Conservation (phyloP, 2,888 invertebrate genomes). For the Limenitis camilla region DNA sequence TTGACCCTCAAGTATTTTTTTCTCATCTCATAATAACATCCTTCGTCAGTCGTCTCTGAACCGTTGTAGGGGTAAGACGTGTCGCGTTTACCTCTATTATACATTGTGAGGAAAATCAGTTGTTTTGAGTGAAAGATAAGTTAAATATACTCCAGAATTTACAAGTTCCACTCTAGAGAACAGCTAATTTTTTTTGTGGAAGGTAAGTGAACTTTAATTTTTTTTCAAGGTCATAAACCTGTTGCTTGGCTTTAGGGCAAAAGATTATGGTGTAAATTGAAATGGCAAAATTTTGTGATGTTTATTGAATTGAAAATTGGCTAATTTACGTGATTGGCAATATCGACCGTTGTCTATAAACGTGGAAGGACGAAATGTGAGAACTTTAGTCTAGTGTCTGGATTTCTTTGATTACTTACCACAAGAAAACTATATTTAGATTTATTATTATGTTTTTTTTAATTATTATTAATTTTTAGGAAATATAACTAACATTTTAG, state of each 20-base stretch:
- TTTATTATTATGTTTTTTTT: no score
- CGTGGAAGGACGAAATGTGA: no score
- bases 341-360: no score
- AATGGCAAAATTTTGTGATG: background rate
- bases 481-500: no score
- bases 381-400: no score
- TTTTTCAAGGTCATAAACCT: slow-evolving; percentile 11
- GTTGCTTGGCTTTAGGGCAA: slow-evolving; percentile 11
- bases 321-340: background rate
- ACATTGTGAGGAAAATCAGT: slow-evolving; percentile 8
- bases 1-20: slow-evolving; percentile 27
- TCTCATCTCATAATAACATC: slow-evolving; percentile 29
- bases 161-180: background rate
- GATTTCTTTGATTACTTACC: no score
- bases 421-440: no score
- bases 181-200: background rate
- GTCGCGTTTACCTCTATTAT: slow-evolving; percentile 9
- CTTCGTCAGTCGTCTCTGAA: slow-evolving; percentile 30
- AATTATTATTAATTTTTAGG: no score
- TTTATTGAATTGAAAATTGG: background rate
- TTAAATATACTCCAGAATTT: background rate
- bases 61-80: slow-evolving; percentile 23
- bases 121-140: slow-evolving; percentile 14
- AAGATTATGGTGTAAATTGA: background rate
- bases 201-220: slow-evolving; percentile 12